phyloP scores from a whole-genome alignment of 2,888 invertebrate genomes.

The Pharmacophagus antenor region DNA sequence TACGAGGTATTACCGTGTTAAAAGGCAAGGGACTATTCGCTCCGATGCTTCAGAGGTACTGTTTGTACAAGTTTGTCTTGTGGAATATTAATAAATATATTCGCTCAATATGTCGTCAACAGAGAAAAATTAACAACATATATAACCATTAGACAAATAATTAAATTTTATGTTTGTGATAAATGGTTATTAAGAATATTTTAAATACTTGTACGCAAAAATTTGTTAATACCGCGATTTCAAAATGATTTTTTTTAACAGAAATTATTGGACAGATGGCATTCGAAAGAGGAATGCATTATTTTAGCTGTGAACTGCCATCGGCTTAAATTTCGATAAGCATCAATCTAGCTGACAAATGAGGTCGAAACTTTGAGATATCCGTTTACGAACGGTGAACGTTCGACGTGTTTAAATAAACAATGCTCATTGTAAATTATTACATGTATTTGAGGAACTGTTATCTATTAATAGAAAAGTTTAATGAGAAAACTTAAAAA shows the following conservation, averaged over 20 bases:
- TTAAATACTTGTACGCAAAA: no score
- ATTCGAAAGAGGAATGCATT: slow-evolving; percentile 25
- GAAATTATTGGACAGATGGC: slow-evolving; percentile 16
- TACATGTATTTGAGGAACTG: no score
- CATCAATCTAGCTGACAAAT: slow-evolving; percentile 39
- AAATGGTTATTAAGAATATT: background rate
- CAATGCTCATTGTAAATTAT: slow-evolving; percentile 49
- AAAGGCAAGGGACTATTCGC: no score
- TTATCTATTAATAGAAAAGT: slow-evolving; percentile 35
- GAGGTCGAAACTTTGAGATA: slow-evolving; percentile 54
- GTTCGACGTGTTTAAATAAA: slow-evolving; percentile 64
- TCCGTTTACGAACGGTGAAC: slow-evolving; percentile 52
- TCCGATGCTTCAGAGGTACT: no score
- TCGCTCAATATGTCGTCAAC: no score
- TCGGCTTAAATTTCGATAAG: slow-evolving; percentile 34
- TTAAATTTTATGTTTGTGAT: no score
- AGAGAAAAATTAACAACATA: no score
- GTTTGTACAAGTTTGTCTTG: no score
- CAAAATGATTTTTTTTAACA: background rate
- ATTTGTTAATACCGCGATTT: background rate
- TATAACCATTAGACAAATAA: no score
- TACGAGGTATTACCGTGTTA: no score
- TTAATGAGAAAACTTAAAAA: background rate
- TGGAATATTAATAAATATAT: no score
- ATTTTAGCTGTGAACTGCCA: slow-evolving; percentile 30